phyloP scores from a whole-genome alignment of 2,888 invertebrate genomes.

The Pollenia griseotomentosa region DNA sequence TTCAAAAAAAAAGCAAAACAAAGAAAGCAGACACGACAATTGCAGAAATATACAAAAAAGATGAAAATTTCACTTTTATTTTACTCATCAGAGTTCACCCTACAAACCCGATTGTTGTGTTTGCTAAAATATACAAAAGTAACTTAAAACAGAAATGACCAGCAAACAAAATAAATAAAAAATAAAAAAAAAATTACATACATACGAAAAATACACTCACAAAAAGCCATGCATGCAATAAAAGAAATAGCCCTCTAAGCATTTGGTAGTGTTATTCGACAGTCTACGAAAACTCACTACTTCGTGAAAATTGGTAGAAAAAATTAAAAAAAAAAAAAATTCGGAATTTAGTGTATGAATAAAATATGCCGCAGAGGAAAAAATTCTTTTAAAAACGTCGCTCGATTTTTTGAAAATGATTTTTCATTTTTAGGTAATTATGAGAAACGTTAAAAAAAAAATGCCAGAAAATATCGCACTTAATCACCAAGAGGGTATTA shows the following conservation, averaged over 20 bases:
- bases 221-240: slow-evolving; percentile 1
- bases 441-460: too few relatives aligned
- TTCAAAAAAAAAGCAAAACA: not conserved
- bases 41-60: slow-evolving; percentile 21
- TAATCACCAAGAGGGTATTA: too few relatives aligned
- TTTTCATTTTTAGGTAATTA: too few relatives aligned
- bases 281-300: too few relatives aligned
- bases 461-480: too few relatives aligned
- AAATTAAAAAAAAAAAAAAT: too few relatives aligned
- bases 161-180: slow-evolving; percentile 1
- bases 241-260: not conserved
- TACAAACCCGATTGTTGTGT: slow-evolving; percentile 49
- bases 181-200: slow-evolving; percentile 20
- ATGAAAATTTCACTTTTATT: slow-evolving; percentile 69
- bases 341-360: too few relatives aligned
- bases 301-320: too few relatives aligned
- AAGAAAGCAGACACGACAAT: slow-evolving; percentile 6
- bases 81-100: slow-evolving; percentile 31
- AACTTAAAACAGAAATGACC: slow-evolving; percentile 12
- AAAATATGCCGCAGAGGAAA: too few relatives aligned
- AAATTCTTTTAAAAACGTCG: too few relatives aligned
- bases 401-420: too few relatives aligned
- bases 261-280: too few relatives aligned
- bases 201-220: not conserved
- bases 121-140: slow-evolving; percentile 33